Conservation (phyloP, 2,797 vertebrate genomes). For the Spondyliosoma cantharus region DNA sequence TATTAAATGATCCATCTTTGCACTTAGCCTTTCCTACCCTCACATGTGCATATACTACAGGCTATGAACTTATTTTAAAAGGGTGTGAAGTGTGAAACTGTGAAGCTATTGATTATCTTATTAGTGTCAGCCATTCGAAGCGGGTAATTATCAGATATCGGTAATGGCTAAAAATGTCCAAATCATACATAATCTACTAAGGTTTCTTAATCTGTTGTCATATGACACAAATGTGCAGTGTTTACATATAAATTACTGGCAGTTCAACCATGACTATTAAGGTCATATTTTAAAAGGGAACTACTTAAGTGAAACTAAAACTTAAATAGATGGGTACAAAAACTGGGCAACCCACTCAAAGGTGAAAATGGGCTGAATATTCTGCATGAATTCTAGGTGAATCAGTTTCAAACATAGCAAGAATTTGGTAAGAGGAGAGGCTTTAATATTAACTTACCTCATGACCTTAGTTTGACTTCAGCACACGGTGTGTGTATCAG, state of each 20-base stretch:
- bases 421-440: background rate
- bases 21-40: no score
- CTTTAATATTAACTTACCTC: background rate
- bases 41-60: no score
- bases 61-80: no score
- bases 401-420: background rate
- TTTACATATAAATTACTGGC: background rate
- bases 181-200: no score
- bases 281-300: background rate
- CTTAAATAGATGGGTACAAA: background rate
- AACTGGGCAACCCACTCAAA: background rate
- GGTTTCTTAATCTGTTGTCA: background rate
- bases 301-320: background rate
- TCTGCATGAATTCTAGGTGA: background rate
- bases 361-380: background rate
- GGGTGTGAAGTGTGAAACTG: no score
- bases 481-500: background rate
- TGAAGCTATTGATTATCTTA: no score
- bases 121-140: no score
- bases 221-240: background rate
- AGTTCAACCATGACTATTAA: background rate
- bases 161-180: no score
- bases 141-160: no score
- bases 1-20: no score
- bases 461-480: background rate